Conservation (phyloP, 2,113 vertebrate species). For the Eptesicus fuscus region DNA sequence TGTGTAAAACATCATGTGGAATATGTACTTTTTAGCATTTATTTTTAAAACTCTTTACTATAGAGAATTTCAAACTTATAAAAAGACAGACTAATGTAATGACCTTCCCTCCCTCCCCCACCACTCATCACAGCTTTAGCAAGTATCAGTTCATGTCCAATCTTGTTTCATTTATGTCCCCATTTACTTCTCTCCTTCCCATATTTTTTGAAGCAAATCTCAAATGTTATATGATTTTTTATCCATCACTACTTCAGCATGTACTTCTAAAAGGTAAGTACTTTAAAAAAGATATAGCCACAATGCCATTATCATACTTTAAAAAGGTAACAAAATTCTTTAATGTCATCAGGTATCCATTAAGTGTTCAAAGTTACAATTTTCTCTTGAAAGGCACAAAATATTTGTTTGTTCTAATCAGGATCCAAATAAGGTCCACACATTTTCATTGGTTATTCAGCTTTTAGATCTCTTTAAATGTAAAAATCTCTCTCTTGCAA, state of each 20-base stretch:
- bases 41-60: not conserved
- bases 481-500: not conserved
- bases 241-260: not conserved
- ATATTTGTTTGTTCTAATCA: not conserved
- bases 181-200: not conserved
- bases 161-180: not conserved
- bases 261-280: not conserved
- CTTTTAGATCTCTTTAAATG: constrained; percentile 12
- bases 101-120: not conserved
- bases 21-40: not conserved
- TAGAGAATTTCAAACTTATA: constrained; percentile 30
- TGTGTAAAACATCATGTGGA: not conserved
- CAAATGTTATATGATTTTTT: not conserved
- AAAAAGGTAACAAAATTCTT: not conserved
- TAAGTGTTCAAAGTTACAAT: not conserved
- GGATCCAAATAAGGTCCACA: not conserved
- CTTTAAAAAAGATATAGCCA: not conserved
- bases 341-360: not conserved
- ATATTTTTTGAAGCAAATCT: not conserved
- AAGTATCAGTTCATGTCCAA: not conserved
- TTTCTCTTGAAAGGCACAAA: not conserved
- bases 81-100: not conserved
- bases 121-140: not conserved
- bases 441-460: not conserved
- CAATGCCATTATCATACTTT: not conserved